Evolutionary conservation across 2,797 vertebrate genomes (phyloP), one percentile per base, ranked within the genome.

Genomic region (Syncerus caffer): DNA sequence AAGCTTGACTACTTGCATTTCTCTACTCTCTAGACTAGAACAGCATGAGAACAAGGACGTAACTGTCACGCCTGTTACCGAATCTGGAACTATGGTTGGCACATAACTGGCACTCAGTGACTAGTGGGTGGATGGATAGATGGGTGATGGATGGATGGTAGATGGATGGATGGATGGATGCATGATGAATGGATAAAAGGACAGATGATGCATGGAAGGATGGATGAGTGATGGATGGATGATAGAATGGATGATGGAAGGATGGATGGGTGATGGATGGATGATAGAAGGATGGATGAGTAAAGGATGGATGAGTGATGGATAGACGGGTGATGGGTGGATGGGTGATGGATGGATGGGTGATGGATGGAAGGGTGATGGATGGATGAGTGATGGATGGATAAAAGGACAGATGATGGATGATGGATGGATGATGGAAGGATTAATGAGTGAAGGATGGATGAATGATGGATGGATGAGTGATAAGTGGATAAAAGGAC

Each of bases 201-300:
- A 42, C 42, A 17, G 15, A 31, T 19, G 55, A 57, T 4, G 42
- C 42, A 42, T 42, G 42, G 42, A 42, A 42, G 11, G 47, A 53
- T 3, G 13, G 17, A 51, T 55, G 9, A n/a, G 4, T 57, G 55
- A 62, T 16, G 11, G 47, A 53, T 3, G 13, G 17, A 51, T 55
- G 9, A n/a, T 0, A 11, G 55, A 19, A 31, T 6, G 6, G 4
- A 0, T 13, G 11, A 13, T 6, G 0, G 55, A 53, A 6, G 0
- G 29, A 74, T 29, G 12, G 74, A 31, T 14, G 27, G 1, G 1
- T 5, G 29, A 47, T 10, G 25, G 55, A 42, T 23, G 57, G 19
- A 55, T 55, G 9, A n/a, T 0, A 11, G 55, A 19, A 8, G 17
- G n/a, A 31, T 6, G 6, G 4, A 0, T 13, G 11, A 13, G 6